Evolutionary conservation across 2,888 invertebrate species (phyloP).

Genomic region (Augiades crinisus): DNA sequence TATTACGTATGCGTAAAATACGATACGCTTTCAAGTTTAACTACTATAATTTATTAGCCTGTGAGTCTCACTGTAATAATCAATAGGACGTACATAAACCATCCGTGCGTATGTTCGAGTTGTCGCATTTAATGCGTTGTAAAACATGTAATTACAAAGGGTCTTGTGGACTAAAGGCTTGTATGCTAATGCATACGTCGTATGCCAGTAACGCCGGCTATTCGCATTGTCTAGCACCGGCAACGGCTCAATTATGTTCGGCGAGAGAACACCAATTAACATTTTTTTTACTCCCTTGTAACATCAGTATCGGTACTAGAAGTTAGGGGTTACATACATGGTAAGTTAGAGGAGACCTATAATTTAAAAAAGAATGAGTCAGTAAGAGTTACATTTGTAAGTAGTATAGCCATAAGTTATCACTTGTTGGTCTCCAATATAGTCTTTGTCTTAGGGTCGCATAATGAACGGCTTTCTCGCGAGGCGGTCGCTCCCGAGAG

Average conservation of each 20-base stretch:
- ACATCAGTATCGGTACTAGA: conserved; percentile 33
- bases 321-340: not conserved
- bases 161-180: conserved; percentile 33
- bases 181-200: conserved; percentile 52
- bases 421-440: no score
- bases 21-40: no score
- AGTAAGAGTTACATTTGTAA: no score
- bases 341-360: no score
- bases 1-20: no score
- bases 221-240: conserved; percentile 59
- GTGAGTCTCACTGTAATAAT: conserved; percentile 2
- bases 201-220: conserved; percentile 47
- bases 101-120: not conserved
- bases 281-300: conserved; percentile 60
- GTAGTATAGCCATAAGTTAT: no score
- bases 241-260: conserved; percentile 68
- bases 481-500: no score
- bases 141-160: conserved; percentile 24
- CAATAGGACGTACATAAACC: conserved; percentile 10
- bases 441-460: no score
- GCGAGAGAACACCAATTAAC: conserved; percentile 68
- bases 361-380: no score
- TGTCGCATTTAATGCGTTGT: conserved; percentile 16
- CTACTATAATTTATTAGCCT: conserved; percentile 7
- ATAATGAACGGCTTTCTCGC: no score